Evolutionary conservation across 2,888 invertebrate genomes (phyloP), one percentile per base, ranked within the genome.

Genomic region (Agriotes lineatus): DNA sequence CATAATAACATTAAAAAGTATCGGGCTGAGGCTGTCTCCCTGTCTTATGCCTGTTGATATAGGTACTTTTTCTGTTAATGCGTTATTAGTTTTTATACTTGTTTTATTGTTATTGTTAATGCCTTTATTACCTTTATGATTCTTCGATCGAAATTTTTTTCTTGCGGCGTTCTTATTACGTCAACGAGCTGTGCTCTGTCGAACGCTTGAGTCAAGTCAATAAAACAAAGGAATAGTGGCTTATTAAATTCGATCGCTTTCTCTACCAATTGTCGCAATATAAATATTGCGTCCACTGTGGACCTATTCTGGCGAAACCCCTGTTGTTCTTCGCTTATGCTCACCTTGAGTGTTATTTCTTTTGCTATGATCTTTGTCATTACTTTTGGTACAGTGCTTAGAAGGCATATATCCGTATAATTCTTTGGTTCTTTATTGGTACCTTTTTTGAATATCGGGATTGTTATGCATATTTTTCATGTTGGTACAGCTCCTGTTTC

Each of bases 231-330:
- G 35, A 35, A 35, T 35, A 25, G 25, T 25, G 25, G 3, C 25
- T 25, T 25, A 25, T n/a, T n/a, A 25, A 25, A 25, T 25, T 25
- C 25, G 25, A 25, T n/a, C n/a, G n/a, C 25, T 25, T 25, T 7
- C 25, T 25, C 25, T 25, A 25, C 7, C 7, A 25, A 35, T 35
- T 35, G 35, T 6, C 35, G n/a, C 16, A 44, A 16, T 48, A 20
- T 48, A 48, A 48, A 48, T 48, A 48, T 22, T 48, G 48, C 5
- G 48, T 48, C 48, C 48, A 20, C 20, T 48, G 48, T 20, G 48
- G 48, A 22, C 48, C 18, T 44, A 44, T 16, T 48, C n/a, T 19
- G 22, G 48, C 48, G 22, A 48, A 48, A 48, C 20, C 20, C 22
- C 12, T 48, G 48, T 10, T 48, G 48, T 20, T 20, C 48, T 48